These are phyloP conservation scores for Vulpes ferrilata DNA, from an alignment of 2,113 vertebrate genomes.

Conservation along the genomic window DNA sequence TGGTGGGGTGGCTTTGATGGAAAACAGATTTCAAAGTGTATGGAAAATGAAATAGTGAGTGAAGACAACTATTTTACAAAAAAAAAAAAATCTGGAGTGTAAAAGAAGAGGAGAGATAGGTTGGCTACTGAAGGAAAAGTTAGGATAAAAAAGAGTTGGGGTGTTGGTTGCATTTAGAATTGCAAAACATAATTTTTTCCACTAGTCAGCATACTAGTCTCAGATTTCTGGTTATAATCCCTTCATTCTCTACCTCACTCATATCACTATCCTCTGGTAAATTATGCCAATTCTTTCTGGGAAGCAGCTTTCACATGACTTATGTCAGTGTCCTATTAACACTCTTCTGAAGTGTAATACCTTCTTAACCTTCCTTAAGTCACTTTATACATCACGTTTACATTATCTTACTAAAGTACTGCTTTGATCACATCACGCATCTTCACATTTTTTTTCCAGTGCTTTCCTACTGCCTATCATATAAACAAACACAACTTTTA, in stretches of 20 bases:
- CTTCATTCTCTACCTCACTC: neutral
- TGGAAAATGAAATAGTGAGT: slow-evolving; percentile 34
- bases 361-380: neutral
- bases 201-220: neutral
- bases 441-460: neutral
- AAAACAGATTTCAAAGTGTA: slow-evolving; percentile 49
- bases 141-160: neutral
- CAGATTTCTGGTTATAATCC: neutral
- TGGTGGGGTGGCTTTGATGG: neutral
- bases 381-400: neutral
- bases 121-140: neutral
- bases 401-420: neutral
- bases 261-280: neutral
- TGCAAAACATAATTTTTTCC: neutral
- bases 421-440: neutral
- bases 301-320: neutral
- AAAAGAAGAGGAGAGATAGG: neutral
- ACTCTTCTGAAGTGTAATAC: neutral
- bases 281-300: neutral
- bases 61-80: neutral
- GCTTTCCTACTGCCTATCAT: neutral
- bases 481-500: slow-evolving; percentile 13
- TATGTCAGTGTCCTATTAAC: neutral
- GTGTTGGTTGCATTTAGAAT: neutral
- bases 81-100: neutral